Percentiles rank a stretch among this genome's conserved stretches.
phyloP scores from a whole-genome alignment of 2,888 invertebrate species.

The Pasiphila rectangulata region DNA sequence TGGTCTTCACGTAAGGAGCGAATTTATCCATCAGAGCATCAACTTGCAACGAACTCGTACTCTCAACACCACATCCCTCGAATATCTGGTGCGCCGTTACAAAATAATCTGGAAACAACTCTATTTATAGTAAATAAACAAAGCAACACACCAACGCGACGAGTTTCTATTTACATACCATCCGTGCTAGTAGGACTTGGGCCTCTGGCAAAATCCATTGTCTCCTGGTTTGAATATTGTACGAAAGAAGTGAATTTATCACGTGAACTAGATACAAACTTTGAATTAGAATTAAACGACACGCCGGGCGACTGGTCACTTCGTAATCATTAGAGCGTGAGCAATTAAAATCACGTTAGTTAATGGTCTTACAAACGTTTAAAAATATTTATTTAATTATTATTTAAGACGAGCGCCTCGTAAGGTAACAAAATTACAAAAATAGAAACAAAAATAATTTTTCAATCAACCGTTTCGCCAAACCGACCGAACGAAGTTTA shows the following conservation, averaged over 20 bases:
- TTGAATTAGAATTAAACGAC: background rate
- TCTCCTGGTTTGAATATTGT: conserved; percentile 31
- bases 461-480: too few species aligned
- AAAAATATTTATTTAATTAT: too few species aligned
- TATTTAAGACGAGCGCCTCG: too few species aligned
- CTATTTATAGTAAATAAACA: conserved; percentile 48
- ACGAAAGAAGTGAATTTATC: conserved; percentile 19
- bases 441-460: too few species aligned
- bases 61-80: conserved; percentile 66
- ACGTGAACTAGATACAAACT: conserved; percentile 25
- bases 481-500: too few species aligned
- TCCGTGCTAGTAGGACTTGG: conserved; percentile 49
- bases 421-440: too few species aligned
- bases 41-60: conserved; percentile 57
- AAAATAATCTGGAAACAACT: conserved; percentile 63
- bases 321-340: too few species aligned
- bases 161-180: conserved; percentile 53
- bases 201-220: conserved; percentile 60
- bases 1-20: conserved; percentile 67
- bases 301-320: background rate
- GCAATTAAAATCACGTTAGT: too few species aligned
- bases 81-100: conserved; percentile 71
- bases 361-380: too few species aligned
- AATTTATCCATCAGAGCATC: conserved; percentile 71
- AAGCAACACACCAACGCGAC: conserved; percentile 59